Conservation (phyloP, 2,888 invertebrate species). For the Chelonus formosanus region DNA sequence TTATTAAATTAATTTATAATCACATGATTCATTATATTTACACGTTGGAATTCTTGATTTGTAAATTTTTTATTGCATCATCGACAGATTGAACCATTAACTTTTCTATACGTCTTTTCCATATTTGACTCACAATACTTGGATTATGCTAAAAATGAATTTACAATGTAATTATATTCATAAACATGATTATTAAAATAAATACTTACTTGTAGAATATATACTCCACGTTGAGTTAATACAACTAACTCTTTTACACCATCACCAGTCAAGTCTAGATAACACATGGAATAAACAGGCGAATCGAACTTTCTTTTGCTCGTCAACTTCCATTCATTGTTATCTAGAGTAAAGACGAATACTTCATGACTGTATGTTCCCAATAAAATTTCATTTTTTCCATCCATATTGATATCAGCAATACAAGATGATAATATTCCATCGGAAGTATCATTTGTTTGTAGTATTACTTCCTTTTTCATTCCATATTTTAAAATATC, state of each 20-base stretch:
- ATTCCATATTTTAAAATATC: constrained; percentile 67
- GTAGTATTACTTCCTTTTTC: constrained; percentile 63
- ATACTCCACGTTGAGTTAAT: constrained; percentile 73
- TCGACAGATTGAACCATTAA: too few species aligned
- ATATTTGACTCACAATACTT: too few species aligned
- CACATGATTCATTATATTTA: too few species aligned
- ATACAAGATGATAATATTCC: constrained; percentile 71
- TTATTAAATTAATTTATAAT: too few species aligned
- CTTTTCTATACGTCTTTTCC: too few species aligned
- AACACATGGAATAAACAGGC: constrained; percentile 71
- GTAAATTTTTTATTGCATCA: too few species aligned
- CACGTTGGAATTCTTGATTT: too few species aligned
- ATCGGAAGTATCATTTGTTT: constrained; percentile 68
- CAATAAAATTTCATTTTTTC: constrained; percentile 73
- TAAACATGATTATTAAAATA: constrained; percentile 30
- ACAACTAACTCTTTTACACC: constrained; percentile 73
- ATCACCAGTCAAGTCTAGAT: constrained; percentile 73
- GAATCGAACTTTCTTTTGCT: constrained; percentile 70
- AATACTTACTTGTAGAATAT: constrained; percentile 70
- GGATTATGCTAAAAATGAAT: too few species aligned
- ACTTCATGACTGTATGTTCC: constrained; percentile 75
- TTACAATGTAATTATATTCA: constrained; percentile 34
- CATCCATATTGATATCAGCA: constrained; percentile 77
- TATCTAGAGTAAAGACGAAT: constrained; percentile 66
- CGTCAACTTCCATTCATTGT: constrained; percentile 65